Evolutionary conservation across 2,888 invertebrate genomes (phyloP).

Genomic region (Helleia helle): DNA sequence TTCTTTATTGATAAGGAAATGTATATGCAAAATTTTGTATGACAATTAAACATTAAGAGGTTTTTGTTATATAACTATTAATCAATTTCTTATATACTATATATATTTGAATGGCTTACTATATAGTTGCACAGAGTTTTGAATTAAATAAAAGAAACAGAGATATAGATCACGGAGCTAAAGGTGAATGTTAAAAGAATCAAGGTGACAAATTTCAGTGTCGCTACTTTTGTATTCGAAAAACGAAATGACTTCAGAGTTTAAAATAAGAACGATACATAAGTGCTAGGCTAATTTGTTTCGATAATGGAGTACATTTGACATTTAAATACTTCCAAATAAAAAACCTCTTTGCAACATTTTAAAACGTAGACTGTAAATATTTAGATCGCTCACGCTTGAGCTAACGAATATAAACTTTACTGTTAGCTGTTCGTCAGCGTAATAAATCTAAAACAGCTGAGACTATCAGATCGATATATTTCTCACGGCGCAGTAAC

Average conservation of each 20-base stretch:
- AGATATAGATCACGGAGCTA: background rate
- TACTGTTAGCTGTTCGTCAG: constrained; percentile 29
- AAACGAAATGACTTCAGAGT: constrained; percentile 25
- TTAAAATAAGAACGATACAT: constrained; percentile 26
- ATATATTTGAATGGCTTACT: background rate
- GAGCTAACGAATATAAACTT: constrained; percentile 26
- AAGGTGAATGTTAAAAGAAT: background rate
- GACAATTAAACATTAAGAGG: too few relatives aligned
- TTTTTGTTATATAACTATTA: background rate
- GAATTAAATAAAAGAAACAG: background rate
- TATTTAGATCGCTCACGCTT: constrained; percentile 14
- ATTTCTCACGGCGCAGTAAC: constrained; percentile 56
- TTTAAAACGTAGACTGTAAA: background rate
- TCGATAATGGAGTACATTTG: constrained; percentile 16
- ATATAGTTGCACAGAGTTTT: background rate
- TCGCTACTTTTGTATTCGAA: constrained; percentile 15
- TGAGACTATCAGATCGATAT: constrained; percentile 53
- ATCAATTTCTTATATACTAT: background rate
- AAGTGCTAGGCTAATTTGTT: background rate
- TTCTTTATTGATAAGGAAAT: background rate
- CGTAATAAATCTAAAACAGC: constrained; percentile 41
- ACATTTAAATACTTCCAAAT: background rate
- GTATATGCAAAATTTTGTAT: background rate
- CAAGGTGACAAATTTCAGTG: constrained; percentile 7
- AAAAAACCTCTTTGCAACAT: background rate